Percentiles rank a stretch among this genome's conserved stretches.
Conservation (phyloP, 1,140 invertebrate species). For the Zaprionus inermis region DNA sequence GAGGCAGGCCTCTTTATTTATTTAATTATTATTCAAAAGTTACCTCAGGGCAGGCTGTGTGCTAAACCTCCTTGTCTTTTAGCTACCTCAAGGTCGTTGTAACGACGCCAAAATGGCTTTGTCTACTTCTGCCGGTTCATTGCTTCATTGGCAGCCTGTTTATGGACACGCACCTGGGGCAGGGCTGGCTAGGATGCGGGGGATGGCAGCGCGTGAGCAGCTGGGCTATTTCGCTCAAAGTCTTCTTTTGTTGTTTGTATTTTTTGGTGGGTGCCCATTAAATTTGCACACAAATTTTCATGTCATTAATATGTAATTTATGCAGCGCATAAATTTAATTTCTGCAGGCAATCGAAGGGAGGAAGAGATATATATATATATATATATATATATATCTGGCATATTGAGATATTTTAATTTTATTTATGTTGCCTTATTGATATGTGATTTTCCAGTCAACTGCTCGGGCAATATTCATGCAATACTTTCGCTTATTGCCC, state of each 20-base stretch:
- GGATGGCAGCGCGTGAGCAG: constrained; percentile 15
- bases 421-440: constrained; percentile 2
- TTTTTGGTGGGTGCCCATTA: constrained; percentile 34
- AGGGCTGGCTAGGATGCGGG: not conserved
- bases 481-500: constrained; percentile 12
- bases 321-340: constrained; percentile 55
- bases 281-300: constrained; percentile 54
- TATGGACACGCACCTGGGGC: not conserved
- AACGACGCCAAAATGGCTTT: constrained; percentile 32
- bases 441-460: constrained; percentile 46
- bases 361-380: not conserved
- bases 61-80: not conserved
- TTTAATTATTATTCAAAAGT: constrained; percentile 78
- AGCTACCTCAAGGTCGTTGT: constrained; percentile 58
- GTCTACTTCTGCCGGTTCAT: not conserved
- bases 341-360: not conserved
- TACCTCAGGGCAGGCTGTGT: constrained; percentile 19
- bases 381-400: constrained; percentile 2
- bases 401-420: constrained; percentile 22
- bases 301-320: constrained; percentile 69
- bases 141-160: constrained; percentile 58
- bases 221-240: constrained; percentile 36
- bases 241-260: constrained; percentile 30
- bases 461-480: constrained; percentile 28
- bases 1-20: constrained; percentile 62